phyloP scores from a whole-genome alignment of 2,113 vertebrate genomes.

The Danionella cerebrum region DNA sequence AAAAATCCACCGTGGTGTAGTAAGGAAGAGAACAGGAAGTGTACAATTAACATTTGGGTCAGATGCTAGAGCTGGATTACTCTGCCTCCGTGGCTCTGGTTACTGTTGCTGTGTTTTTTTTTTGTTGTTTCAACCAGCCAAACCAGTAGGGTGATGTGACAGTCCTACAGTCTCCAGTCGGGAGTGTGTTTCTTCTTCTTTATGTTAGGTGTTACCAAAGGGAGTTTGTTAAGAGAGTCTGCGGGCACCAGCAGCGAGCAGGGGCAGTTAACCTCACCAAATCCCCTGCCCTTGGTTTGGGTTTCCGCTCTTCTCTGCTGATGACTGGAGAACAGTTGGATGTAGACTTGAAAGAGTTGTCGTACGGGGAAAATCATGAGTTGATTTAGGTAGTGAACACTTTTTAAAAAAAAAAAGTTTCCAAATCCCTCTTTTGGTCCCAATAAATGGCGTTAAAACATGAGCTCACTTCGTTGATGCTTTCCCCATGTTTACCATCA shows the following conservation, averaged over 20 bases:
- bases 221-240: constrained; percentile 37
- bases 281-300: constrained; percentile 10
- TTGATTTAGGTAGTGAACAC: constrained; percentile 54
- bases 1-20: constrained; percentile 53
- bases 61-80: constrained; percentile 46
- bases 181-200: no score
- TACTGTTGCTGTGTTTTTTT: constrained; percentile 43
- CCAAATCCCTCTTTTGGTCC: no score
- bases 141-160: no score
- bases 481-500: constrained; percentile 44
- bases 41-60: constrained; percentile 61
- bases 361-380: constrained; percentile 66
- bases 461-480: not conserved
- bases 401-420: no score
- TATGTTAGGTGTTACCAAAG: constrained; percentile 47
- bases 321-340: constrained; percentile 61
- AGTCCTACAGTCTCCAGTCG: no score
- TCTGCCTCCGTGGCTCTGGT: constrained; percentile 45
- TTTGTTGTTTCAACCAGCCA: constrained; percentile 51
- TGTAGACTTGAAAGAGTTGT: constrained; percentile 52
- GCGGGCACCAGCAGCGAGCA: constrained; percentile 29
- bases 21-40: constrained; percentile 60
- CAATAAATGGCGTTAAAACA: no score
- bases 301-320: constrained; percentile 30
- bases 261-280: constrained; percentile 22